Evolutionary conservation across 2,888 invertebrate genomes (phyloP), one percentile per base, ranked within the genome.

Genomic region (Eurytoma californica): DNA sequence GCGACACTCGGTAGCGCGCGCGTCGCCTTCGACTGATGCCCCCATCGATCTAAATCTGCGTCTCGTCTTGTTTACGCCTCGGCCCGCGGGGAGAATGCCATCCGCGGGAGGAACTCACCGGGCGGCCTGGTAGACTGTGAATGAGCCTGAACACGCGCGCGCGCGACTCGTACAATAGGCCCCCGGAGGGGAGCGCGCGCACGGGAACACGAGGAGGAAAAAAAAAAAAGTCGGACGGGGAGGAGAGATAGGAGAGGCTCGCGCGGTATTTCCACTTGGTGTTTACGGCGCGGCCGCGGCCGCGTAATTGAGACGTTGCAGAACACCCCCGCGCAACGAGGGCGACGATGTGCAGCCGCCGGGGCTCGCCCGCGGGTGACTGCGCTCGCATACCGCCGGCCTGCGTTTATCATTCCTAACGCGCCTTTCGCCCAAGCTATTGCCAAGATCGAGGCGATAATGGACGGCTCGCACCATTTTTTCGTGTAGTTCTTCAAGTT

Each of bases 141-240:
- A 78, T 73, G 68, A 78, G 73, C 68, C 28, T 78, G 69, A 73
- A 68, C 72, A 78, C 57, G 30, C 51, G 51, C 77, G 20, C 24
- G 24, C 24, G 1, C 53, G 13, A 1, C 53, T 53, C 53, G 53
- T 9, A 13, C 13, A 53, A 53, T 53, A 14, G 53, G n/a, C 14
- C 20, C 57, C 57, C 20, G 3, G 12, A 13, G 20, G 14, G 13
- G 58, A 60, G 28, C 28, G 24, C 28, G 24, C 24, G 28, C 14
- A 20, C 7, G 58, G 20, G 20, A 7, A 7, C n/a, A 4, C 9
- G 12, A 7, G 13, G 58, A 12, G n/a, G 24, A 28, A 20, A 18
- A 24, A 24, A 58, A 58, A 58, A 24, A 58, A 58, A 58, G 13
- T n/a, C 58, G 58, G 57, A 20, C 61, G 61, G 30, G 61, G 12